phyloP scores from a whole-genome alignment of 2,113 vertebrate genomes.

The Genyomyrus donnyi region DNA sequence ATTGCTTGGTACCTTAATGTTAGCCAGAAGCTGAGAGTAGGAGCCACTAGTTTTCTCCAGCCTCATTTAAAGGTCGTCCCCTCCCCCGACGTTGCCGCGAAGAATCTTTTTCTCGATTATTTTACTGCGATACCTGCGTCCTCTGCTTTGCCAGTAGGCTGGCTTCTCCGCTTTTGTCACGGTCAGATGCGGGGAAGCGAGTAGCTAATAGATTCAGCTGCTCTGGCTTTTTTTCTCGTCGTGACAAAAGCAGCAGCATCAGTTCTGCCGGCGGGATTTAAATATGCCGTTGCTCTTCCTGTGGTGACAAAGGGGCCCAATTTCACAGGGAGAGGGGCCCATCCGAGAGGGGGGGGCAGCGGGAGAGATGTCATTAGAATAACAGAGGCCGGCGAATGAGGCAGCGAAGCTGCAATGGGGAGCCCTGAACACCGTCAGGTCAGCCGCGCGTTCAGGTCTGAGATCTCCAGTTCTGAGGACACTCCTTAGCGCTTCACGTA shows the following conservation, averaged over 20 bases:
- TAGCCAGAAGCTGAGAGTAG: neutral
- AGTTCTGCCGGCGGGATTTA: neutral
- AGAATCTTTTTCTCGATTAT: neutral
- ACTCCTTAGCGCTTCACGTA: neutral
- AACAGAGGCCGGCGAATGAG: constrained; percentile 34
- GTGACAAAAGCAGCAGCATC: neutral
- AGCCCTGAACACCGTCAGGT: constrained; percentile 24
- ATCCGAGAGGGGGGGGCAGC: constrained; percentile 31
- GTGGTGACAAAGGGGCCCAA: neutral
- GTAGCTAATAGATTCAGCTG: neutral
- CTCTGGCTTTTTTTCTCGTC: neutral
- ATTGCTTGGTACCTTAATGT: neutral
- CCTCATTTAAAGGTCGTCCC: neutral
- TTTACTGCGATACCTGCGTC: neutral
- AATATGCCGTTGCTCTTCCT: neutral
- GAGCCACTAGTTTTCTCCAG: neutral
- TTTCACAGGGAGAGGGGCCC: constrained; percentile 29
- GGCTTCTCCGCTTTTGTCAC: neutral
- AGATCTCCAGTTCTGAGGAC: neutral
- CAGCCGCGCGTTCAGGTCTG: constrained; percentile 7
- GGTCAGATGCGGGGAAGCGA: neutral
- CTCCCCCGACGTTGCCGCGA: neutral
- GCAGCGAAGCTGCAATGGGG: constrained; percentile 33
- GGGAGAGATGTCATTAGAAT: constrained; percentile 26
- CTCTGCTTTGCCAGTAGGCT: neutral